phyloP scores from a whole-genome alignment of 2,797 vertebrate species.

The Pantherophis vulpinus region DNA sequence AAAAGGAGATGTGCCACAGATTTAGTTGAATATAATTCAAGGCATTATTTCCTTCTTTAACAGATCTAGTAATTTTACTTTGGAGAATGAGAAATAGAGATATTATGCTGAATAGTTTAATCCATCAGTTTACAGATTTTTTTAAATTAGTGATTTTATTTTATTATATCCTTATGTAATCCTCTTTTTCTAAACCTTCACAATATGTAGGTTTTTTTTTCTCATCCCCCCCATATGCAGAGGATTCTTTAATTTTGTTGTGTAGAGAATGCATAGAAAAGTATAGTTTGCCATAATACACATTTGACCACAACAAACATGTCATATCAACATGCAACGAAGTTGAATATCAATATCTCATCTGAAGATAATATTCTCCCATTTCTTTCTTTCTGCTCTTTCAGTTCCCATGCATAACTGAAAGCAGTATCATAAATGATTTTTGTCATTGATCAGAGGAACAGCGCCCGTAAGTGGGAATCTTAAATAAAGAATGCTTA shows the following conservation, averaged over 20 bases:
- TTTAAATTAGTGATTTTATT: neutral
- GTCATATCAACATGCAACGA: neutral
- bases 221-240: neutral
- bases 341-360: neutral
- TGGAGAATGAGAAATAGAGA: neutral
- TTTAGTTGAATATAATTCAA: neutral
- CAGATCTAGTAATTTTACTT: neutral
- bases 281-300: neutral
- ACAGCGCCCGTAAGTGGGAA: neutral
- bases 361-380: neutral
- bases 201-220: neutral
- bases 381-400: neutral
- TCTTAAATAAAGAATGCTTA: neutral
- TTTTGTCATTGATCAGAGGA: neutral
- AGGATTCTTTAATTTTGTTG: neutral
- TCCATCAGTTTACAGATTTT: neutral
- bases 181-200: neutral
- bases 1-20: neutral
- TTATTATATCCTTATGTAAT: neutral
- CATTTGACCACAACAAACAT: neutral
- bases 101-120: neutral
- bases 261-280: neutral
- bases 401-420: neutral
- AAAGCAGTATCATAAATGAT: neutral
- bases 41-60: neutral